These are phyloP conservation scores for Paratrypauchen microcephalus DNA, from an alignment of 2,797 vertebrate species.

Conservation along the genomic window DNA sequence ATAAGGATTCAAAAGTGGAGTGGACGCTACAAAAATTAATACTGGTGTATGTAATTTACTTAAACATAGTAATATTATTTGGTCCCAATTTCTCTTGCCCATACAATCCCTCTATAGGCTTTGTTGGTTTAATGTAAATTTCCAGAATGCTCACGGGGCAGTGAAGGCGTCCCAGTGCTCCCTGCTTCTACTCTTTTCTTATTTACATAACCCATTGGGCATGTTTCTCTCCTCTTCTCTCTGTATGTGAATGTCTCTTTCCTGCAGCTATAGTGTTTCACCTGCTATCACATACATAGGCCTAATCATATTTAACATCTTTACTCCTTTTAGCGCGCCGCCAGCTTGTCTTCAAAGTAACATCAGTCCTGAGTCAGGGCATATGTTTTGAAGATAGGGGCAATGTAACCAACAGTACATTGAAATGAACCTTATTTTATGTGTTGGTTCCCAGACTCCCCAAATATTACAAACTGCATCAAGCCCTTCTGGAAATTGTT, in stretches of 20 bases:
- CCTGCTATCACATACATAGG: slow-evolving; percentile 13
- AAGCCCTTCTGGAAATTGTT: background rate
- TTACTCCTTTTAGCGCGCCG: slow-evolving; percentile 20
- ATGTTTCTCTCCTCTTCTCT: slow-evolving; percentile 23
- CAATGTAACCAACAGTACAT: background rate
- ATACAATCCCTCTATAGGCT: slow-evolving; percentile 17
- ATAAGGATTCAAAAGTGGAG: too few species aligned
- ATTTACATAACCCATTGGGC: slow-evolving; percentile 37
- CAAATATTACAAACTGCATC: background rate
- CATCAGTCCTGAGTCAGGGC: background rate
- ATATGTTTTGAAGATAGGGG: background rate
- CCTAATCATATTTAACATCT: slow-evolving; percentile 22
- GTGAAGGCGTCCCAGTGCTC: slow-evolving; percentile 22
- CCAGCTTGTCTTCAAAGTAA: slow-evolving; percentile 14
- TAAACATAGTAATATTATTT: too few species aligned
- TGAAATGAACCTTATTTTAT: background rate
- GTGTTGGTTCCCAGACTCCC: background rate
- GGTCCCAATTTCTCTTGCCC: background rate
- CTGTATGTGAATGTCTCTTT: slow-evolving; percentile 16
- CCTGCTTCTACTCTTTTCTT: slow-evolving; percentile 5
- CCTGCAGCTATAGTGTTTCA: slow-evolving; percentile 25
- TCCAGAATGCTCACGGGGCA: slow-evolving; percentile 32
- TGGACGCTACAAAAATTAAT: too few species aligned
- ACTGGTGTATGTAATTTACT: too few species aligned
- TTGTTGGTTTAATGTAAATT: slow-evolving; percentile 52